Conservation (phyloP, 1,140 invertebrate species). For the Acromyrmex heyeri region DNA sequence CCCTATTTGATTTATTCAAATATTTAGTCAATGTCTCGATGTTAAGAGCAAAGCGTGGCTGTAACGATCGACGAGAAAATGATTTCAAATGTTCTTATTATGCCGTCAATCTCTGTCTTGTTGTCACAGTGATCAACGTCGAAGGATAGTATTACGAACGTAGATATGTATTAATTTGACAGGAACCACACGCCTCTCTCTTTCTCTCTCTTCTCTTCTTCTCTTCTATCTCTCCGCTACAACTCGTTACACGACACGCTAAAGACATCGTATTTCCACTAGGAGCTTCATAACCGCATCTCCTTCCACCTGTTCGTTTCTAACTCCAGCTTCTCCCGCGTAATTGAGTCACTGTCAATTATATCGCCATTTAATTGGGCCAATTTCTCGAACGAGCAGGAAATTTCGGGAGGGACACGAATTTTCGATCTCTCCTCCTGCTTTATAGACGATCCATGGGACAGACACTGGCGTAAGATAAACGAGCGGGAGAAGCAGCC, state of each 20-base stretch:
- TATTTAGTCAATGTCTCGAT: background rate
- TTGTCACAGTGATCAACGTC: background rate
- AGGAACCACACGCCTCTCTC: conserved; percentile 7
- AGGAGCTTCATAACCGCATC: conserved; percentile 54
- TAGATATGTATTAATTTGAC: conserved; percentile 61
- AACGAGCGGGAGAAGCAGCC: conserved; percentile 44
- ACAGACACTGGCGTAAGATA: conserved; percentile 44
- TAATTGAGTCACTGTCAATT: conserved; percentile 66
- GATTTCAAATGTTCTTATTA: background rate
- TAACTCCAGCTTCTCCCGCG: background rate
- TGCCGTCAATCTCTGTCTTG: conserved; percentile 11
- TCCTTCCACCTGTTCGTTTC: conserved; percentile 28
- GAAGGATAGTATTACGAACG: conserved; percentile 16
- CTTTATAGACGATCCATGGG: conserved; percentile 2
- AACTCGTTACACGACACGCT: conserved; percentile 48
- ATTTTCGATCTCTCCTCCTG: conserved; percentile 43
- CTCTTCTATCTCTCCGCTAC: background rate
- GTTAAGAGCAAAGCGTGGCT: background rate
- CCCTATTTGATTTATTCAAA: too few species aligned
- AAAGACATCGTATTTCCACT: conserved; percentile 53
- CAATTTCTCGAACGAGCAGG: conserved; percentile 50
- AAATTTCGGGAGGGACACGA: conserved; percentile 43
- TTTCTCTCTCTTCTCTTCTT: conserved; percentile 1
- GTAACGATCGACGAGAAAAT: background rate
- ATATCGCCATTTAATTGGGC: conserved; percentile 53